phyloP scores from a whole-genome alignment of 1,140 invertebrate genomes.

The Whitmania pigra region DNA sequence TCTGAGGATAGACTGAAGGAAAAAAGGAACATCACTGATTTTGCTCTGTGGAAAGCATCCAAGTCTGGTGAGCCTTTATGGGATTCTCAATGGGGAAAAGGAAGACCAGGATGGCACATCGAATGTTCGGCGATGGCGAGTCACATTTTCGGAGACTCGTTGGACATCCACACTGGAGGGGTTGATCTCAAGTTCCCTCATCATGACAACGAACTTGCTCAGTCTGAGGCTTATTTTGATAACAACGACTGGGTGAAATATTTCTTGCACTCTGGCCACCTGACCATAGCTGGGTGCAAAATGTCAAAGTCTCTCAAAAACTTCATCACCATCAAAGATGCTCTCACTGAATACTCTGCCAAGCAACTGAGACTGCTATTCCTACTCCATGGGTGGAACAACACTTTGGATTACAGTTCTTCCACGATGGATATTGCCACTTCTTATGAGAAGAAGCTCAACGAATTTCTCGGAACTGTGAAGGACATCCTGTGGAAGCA shows the following conservation, averaged over 20 bases:
- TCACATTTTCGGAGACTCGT: constrained; percentile 66
- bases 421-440: constrained; percentile 89
- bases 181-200: constrained; percentile 97
- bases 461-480: constrained; percentile 88
- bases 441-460: constrained; percentile 75
- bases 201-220: constrained; percentile 98
- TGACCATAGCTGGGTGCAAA: constrained; percentile 97
- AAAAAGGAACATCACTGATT: constrained; percentile 80
- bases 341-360: constrained; percentile 68
- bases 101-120: constrained; percentile 87
- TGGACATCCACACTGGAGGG: constrained; percentile 97
- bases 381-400: constrained; percentile 92
- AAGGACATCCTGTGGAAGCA: constrained; percentile 67
- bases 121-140: constrained; percentile 98
- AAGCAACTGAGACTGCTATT: constrained; percentile 79
- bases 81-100: constrained; percentile 87
- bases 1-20: constrained; percentile 53
- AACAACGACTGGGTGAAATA: constrained; percentile 87
- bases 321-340: constrained; percentile 91
- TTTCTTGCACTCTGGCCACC: constrained; percentile 92
- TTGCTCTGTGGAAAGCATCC: constrained; percentile 94
- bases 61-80: constrained; percentile 93
- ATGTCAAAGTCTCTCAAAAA: constrained; percentile 99
- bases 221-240: constrained; percentile 85
- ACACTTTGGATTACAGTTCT: constrained; percentile 89